These are phyloP conservation scores for Coregonus sp. DNA, from an alignment of 2,797 vertebrate genomes.

Conservation along the genomic window DNA sequence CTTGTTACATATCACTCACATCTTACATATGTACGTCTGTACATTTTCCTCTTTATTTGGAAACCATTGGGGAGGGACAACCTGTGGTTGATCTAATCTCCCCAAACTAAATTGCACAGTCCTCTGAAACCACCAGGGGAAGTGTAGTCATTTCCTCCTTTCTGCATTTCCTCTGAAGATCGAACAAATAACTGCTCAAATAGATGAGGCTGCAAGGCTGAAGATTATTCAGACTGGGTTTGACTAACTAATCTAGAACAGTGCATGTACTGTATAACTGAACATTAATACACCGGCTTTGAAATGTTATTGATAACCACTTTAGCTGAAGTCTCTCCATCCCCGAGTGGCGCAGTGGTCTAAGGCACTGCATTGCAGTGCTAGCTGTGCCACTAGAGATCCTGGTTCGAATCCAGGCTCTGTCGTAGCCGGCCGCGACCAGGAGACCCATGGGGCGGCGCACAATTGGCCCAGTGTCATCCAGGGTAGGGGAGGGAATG, in stretches of 20 bases:
- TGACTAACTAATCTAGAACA: not conserved
- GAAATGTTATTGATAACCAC: not conserved
- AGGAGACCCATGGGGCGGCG: too few relatives aligned
- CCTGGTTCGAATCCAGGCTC: too few relatives aligned
- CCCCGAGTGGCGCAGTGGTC: not conserved
- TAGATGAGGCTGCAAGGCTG: not conserved
- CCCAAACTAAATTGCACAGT: not conserved
- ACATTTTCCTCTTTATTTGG: slow-evolving; percentile 12
- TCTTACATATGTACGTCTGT: slow-evolving; percentile 3
- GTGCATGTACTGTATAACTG: not conserved
- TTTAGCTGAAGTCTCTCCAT: not conserved
- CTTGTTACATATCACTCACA: not conserved
- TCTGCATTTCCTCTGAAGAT: not conserved
- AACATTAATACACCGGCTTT: not conserved
- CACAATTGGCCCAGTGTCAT: too few relatives aligned
- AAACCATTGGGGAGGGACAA: not conserved
- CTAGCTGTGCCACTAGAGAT: too few relatives aligned
- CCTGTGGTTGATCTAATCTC: not conserved
- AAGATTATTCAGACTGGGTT: too few relatives aligned
- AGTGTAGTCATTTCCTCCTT: not conserved
- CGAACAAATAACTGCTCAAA: not conserved
- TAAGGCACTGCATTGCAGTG: too few relatives aligned
- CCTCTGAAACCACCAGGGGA: not conserved
- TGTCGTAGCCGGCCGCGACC: too few relatives aligned
- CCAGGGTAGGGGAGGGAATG: too few relatives aligned